Percentiles rank a stretch among this genome's conserved stretches.
Conservation (phyloP, 1,140 invertebrate genomes). For the Oedothorax gibbosus region DNA sequence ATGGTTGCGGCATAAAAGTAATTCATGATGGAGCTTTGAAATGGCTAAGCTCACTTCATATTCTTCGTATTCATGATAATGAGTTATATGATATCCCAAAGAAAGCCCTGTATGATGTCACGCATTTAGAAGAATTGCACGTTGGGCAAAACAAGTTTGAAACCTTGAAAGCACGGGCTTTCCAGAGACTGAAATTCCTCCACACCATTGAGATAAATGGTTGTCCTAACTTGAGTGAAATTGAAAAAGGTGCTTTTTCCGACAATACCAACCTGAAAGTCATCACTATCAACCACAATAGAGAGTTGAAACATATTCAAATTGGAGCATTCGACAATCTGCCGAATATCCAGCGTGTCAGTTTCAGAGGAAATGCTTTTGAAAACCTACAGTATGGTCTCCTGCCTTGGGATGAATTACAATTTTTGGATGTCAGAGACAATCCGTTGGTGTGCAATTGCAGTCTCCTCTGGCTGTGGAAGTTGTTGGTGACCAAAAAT, state of each 20-base stretch:
- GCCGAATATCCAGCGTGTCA: slow-evolving; percentile 78
- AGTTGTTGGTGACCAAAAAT: slow-evolving; percentile 68
- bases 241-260: slow-evolving; percentile 67
- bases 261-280: slow-evolving; percentile 74
- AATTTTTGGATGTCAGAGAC: slow-evolving; percentile 74
- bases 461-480: slow-evolving; percentile 87
- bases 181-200: slow-evolving; percentile 61
- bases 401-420: slow-evolving; percentile 61
- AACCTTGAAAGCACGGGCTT: slow-evolving; percentile 51
- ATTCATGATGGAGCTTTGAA: slow-evolving; percentile 81
- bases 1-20: slow-evolving; percentile 81
- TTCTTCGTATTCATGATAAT: slow-evolving; percentile 83
- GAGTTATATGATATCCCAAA: slow-evolving; percentile 80
- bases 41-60: slow-evolving; percentile 79
- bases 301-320: slow-evolving; percentile 69
- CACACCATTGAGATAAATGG: slow-evolving; percentile 65
- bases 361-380: slow-evolving; percentile 63
- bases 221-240: slow-evolving; percentile 65
- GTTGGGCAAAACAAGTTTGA: slow-evolving; percentile 63
- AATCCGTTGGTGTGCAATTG: slow-evolving; percentile 90
- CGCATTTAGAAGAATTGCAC: slow-evolving; percentile 62
- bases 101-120: slow-evolving; percentile 76
- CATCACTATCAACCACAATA: slow-evolving; percentile 73
- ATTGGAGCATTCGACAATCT: slow-evolving; percentile 80
- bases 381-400: slow-evolving; percentile 43